Base-by-base conservation (phyloP, 1,140 invertebrate genomes). In the Drosophila kohkoa region DNA sequence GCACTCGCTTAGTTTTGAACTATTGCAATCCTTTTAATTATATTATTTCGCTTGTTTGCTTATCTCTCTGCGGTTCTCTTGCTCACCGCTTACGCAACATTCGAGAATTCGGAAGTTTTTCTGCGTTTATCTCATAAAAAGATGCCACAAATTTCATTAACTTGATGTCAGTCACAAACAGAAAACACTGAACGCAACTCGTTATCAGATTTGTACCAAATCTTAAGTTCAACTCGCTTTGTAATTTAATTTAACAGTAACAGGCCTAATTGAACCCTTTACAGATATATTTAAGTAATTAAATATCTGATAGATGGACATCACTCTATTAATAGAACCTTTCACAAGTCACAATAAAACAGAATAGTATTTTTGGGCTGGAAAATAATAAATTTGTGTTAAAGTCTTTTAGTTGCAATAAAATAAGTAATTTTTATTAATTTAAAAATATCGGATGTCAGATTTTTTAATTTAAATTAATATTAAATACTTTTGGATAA, bases 21-120 rank as follows among this genome's bases (percentile, higher is more conserved):
- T 45, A 58, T 52, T 68, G 45, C 63, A 67, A 73, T 60, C 43
- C 46, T 13, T 66, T 52, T 60, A 48, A 68, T 67, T 67, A 73
- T 35, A 51, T 20, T 10, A 67, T 45, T 52, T 67, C 38, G 16
- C 8, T 66, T 45, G 28, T 28, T 54, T 45, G 13, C 28, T 32
- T 49, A 11, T 11, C 38, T 25, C 20, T 30, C 13, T 10, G 41
- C n/a, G 41, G 41, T 43, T 13, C 10, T 13, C 41, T 43, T 43
- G 41, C 13, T 13, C 41, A 38, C 2, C 38, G 38, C n/a, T 41
- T 32, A 32, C 8, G 11, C 52, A 54, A 38, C 16, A 32, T 13
- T 32, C 15, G 20, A 5, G 41, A 28, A 20, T 43, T 59, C 15
- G 45, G 63, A 49, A 46, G 35, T 38, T 54, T 67, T 11, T 28